Conservation (phyloP, 64 coral and sea anemone species). For the Actinia equina region DNA sequence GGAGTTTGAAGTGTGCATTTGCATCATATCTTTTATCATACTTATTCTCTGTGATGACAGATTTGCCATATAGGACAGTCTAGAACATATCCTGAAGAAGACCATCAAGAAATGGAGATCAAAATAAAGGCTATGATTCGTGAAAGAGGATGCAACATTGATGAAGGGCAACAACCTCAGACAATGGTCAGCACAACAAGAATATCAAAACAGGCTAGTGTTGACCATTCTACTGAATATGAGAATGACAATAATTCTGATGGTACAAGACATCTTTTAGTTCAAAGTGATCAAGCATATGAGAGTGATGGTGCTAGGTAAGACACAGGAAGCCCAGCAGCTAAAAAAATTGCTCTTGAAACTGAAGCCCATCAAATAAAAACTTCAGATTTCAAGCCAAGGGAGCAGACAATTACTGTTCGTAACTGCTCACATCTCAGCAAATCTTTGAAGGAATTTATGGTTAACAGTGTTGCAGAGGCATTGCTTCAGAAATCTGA, state of each 20-base stretch:
- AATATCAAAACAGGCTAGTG: not conserved
- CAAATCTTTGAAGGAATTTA: conserved; percentile 54
- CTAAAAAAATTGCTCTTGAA: not conserved
- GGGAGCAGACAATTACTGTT: conserved; percentile 26
- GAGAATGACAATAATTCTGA: not conserved
- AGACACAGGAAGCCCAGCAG: not conserved
- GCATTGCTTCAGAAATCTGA: conserved; percentile 14
- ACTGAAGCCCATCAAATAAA: not conserved
- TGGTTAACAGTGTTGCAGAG: conserved; percentile 62
- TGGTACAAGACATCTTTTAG: not conserved
- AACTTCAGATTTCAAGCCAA: conserved; percentile 34
- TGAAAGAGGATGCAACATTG: conserved; percentile 47
- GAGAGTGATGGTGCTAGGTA: not conserved
- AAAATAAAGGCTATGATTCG: conserved; percentile 56
- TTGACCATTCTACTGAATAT: not conserved
- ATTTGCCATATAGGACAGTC: conserved; percentile 60
- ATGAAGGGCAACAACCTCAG: conserved; percentile 11
- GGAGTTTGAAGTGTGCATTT: too few relatives aligned
- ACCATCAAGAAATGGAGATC: not conserved
- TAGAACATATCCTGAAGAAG: conserved; percentile 42
- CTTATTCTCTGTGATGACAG: not conserved
- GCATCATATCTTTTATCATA: not conserved
- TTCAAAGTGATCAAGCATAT: not conserved
- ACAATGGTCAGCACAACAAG: not conserved
- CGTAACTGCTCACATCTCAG: conserved; percentile 77